These are phyloP conservation scores for Ptychadena robeensis DNA, from an alignment of 2,797 vertebrate genomes.

Conservation along the genomic window DNA sequence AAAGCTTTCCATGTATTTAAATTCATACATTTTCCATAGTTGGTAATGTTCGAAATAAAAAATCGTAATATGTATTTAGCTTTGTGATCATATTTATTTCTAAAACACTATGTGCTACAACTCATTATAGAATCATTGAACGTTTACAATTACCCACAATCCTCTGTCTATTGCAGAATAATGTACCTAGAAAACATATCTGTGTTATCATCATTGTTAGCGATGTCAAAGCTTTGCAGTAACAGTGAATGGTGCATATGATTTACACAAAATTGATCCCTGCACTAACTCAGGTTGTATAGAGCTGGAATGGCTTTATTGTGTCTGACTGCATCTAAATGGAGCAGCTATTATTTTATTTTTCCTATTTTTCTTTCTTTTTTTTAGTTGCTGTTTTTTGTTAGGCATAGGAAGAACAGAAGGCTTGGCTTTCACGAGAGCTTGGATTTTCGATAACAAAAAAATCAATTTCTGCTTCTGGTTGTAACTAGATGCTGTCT, in stretches of 20 bases:
- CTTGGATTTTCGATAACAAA: neutral
- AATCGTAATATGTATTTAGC: neutral
- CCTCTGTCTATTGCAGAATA: constrained; percentile 43
- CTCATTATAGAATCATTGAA: constrained; percentile 42
- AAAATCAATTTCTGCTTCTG: neutral
- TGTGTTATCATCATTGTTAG: constrained; percentile 33
- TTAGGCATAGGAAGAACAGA: neutral
- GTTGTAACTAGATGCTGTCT: neutral
- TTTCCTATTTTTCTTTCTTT: constrained; percentile 27
- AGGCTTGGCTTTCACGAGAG: constrained; percentile 3
- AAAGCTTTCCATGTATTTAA: neutral
- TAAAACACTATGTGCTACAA: neutral
- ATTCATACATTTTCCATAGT: neutral
- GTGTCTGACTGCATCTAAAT: constrained; percentile 43
- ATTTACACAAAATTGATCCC: constrained; percentile 45
- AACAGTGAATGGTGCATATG: constrained; percentile 28
- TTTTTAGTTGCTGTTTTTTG: constrained; percentile 33
- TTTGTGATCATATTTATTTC: constrained; percentile 21
- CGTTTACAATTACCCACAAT: constrained; percentile 21
- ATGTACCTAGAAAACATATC: constrained; percentile 46
- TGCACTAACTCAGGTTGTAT: constrained; percentile 48
- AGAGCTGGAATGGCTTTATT: constrained; percentile 32
- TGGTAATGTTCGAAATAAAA: neutral
- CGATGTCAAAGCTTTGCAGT: constrained; percentile 26
- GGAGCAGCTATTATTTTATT: constrained; percentile 52